Evolutionary conservation across 1,140 invertebrate species (phyloP).

Genomic region (Caligus rogercresseyi): DNA sequence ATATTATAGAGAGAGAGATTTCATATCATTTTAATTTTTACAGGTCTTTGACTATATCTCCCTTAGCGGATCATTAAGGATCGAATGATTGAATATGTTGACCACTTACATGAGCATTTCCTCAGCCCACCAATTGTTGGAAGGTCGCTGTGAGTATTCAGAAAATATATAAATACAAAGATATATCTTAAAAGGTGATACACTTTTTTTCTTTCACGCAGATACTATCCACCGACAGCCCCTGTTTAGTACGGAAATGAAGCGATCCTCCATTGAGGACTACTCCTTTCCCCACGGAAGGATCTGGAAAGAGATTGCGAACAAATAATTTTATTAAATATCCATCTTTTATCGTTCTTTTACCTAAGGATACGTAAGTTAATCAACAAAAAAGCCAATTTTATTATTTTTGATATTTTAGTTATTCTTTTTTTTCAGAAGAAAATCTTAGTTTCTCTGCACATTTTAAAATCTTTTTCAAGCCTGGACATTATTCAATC

Average conservation of each 20-base stretch:
- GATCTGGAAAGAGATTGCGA: conserved; percentile 42
- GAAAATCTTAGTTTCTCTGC: no score
- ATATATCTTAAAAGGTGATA: background rate
- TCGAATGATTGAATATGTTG: conserved; percentile 63
- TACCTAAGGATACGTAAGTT: no score
- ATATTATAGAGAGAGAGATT: background rate
- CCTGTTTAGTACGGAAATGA: conserved; percentile 57
- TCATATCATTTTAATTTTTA: background rate
- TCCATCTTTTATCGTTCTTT: no score
- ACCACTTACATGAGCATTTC: conserved; percentile 76
- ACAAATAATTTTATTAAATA: background rate
- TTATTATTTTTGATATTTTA: no score
- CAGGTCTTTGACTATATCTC: conserved; percentile 63
- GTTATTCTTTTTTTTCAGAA: no score
- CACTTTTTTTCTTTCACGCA: conserved; percentile 25
- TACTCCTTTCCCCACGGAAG: conserved; percentile 54
- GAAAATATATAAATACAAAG: background rate
- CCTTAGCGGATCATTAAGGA: conserved; percentile 46
- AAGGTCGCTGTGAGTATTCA: conserved; percentile 30
- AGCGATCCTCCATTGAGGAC: conserved; percentile 40
- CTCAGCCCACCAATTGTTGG: conserved; percentile 45
- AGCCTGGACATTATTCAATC: no score
- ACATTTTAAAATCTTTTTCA: no score
- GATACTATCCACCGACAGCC: conserved; percentile 48
- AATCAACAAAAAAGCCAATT: no score